Conservation (phyloP, 2,797 vertebrate genomes). For the Ptychobarbus kaznakovi region DNA sequence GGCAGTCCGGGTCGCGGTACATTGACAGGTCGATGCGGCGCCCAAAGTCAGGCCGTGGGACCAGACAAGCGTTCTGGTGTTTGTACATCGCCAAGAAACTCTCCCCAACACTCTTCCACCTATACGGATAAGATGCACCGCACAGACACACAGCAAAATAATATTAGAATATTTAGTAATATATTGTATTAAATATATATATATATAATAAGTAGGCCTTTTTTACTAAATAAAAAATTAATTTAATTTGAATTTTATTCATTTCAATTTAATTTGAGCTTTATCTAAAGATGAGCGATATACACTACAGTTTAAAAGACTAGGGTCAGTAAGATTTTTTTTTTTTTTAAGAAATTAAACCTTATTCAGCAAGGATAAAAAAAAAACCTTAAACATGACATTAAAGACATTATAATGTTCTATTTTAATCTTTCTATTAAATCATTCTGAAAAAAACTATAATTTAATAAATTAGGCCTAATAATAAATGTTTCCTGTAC, state of each 20-base stretch:
- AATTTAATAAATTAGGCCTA: too few relatives aligned
- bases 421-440: too few relatives aligned
- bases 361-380: too few relatives aligned
- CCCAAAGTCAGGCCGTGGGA: conserved; percentile 89
- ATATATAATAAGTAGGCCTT: background rate
- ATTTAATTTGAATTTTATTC: too few relatives aligned
- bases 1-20: conserved; percentile 83
- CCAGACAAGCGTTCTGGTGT: conserved; percentile 91
- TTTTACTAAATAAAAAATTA: background rate
- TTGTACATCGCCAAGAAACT: conserved; percentile 91
- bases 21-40: conserved; percentile 90
- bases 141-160: background rate
- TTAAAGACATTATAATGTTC: too few relatives aligned
- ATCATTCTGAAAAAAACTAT: too few relatives aligned
- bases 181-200: too few relatives aligned
- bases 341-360: too few relatives aligned
- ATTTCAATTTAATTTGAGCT: background rate
- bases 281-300: background rate
- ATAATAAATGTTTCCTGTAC: background rate
- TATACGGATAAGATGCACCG: conserved; percentile 60
- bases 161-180: too few relatives aligned
- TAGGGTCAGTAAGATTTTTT: too few relatives aligned
- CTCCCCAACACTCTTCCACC: conserved; percentile 95
- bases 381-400: too few relatives aligned
- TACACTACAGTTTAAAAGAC: background rate